phyloP scores from a whole-genome alignment of 2,797 vertebrate species.

The Crenichthys baileyi region DNA sequence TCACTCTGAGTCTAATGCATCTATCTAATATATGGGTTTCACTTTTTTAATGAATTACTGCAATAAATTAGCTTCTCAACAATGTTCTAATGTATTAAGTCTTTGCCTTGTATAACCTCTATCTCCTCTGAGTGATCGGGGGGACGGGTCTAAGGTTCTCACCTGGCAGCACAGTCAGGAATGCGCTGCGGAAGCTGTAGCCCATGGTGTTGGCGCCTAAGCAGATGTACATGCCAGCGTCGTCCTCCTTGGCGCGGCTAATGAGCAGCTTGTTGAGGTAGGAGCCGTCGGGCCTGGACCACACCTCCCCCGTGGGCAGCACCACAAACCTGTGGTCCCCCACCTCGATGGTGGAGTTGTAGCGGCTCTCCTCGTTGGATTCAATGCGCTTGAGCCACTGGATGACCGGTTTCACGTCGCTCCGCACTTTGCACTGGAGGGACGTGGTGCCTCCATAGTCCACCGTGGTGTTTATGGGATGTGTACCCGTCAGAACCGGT shows the following conservation, averaged over 20 bases:
- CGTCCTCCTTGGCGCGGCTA: conserved; percentile 93
- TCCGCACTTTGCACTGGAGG: conserved; percentile 98
- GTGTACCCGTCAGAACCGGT: conserved; percentile 93
- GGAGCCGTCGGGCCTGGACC: conserved; percentile 96
- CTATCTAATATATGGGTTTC: not conserved
- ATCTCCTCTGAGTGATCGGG: no score
- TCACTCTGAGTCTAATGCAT: not conserved
- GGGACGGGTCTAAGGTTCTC: conserved; percentile 22
- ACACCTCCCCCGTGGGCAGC: conserved; percentile 95
- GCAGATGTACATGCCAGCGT: conserved; percentile 98
- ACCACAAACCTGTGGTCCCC: conserved; percentile 96
- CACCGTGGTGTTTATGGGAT: conserved; percentile 96
- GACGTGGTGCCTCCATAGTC: conserved; percentile 96
- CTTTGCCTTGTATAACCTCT: no score
- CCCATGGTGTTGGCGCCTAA: conserved; percentile 99
- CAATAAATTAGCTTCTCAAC: no score
- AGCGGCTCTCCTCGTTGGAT: conserved; percentile 90
- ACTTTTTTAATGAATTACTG: no score
- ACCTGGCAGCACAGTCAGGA: conserved; percentile 96
- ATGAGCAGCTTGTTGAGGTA: conserved; percentile 99
- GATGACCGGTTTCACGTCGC: conserved; percentile 96
- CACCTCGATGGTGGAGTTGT: conserved; percentile 97
- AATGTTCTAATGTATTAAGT: no score
- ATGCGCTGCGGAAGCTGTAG: conserved; percentile 98
- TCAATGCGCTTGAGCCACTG: conserved; percentile 99